Conservation (phyloP, 2,888 invertebrate genomes). For the Sminthurides aquaticus region DNA sequence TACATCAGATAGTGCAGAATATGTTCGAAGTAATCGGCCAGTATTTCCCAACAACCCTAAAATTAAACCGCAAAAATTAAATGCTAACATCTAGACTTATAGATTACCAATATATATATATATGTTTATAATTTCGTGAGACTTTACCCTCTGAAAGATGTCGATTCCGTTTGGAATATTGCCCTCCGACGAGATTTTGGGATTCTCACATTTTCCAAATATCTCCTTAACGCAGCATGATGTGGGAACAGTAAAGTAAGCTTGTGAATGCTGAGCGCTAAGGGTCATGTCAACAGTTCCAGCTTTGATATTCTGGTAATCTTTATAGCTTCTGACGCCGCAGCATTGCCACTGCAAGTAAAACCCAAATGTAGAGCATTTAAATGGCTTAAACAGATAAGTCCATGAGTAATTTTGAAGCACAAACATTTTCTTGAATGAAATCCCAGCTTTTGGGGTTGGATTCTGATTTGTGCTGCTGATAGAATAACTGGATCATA, state of each 20-base stretch:
- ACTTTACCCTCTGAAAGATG: conserved; percentile 36
- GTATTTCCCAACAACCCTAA: conserved; percentile 40
- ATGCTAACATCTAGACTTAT: too few relatives aligned
- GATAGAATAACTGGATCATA: conserved; percentile 33
- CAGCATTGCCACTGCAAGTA: conserved; percentile 39
- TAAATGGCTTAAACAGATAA: too few relatives aligned
- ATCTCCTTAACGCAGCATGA: conserved; percentile 35
- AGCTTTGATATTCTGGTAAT: conserved; percentile 30
- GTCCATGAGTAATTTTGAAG: not conserved
- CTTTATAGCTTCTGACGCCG: conserved; percentile 36
- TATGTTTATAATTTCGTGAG: too few relatives aligned
- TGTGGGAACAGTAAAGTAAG: conserved; percentile 34
- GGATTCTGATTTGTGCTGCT: not conserved
- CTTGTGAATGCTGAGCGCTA: conserved; percentile 25
- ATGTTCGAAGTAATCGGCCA: conserved; percentile 33
- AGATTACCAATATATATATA: too few relatives aligned
- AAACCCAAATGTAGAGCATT: not conserved
- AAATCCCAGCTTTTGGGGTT: conserved; percentile 30
- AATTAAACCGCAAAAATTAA: conserved; percentile 8
- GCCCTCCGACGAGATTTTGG: conserved; percentile 31
- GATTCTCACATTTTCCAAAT: conserved; percentile 30
- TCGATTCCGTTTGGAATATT: conserved; percentile 27
- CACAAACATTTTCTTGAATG: conserved; percentile 33
- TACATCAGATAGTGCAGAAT: conserved; percentile 36
- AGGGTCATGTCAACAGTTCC: conserved; percentile 41